Evolutionary conservation across 2,113 vertebrate genomes (phyloP).

Genomic region (Sciurus niger): DNA sequence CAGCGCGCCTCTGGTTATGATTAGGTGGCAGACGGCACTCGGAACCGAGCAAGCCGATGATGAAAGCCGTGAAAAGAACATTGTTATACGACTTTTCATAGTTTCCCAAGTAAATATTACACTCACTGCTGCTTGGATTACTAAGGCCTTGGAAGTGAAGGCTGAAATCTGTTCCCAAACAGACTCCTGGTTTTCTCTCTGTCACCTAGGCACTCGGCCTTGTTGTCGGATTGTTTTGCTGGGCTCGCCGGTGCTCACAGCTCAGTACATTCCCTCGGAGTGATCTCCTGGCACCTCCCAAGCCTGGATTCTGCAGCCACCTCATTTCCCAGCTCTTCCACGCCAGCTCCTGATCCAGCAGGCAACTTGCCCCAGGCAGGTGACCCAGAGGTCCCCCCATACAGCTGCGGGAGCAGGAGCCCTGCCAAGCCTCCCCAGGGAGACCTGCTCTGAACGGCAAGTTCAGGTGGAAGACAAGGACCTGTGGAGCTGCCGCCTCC

Average conservation of each 20-base stretch:
- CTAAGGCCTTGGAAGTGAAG: slow-evolving; percentile 75
- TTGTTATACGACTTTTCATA: slow-evolving; percentile 69
- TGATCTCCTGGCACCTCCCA: background rate
- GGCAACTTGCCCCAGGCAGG: slow-evolving; percentile 64
- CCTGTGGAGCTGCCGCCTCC: background rate
- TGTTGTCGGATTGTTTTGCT: slow-evolving; percentile 80
- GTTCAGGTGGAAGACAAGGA: background rate
- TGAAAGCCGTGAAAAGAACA: slow-evolving; percentile 67
- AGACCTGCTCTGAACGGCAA: background rate
- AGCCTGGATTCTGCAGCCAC: background rate
- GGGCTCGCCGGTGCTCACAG: background rate
- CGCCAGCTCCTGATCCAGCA: background rate
- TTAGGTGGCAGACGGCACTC: slow-evolving; percentile 50
- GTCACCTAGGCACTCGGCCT: slow-evolving; percentile 75
- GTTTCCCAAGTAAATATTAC: slow-evolving; percentile 73
- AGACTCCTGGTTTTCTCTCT: slow-evolving; percentile 54
- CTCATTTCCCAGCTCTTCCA: background rate
- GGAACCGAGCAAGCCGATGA: slow-evolving; percentile 14
- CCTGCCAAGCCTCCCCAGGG: background rate
- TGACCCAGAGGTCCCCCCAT: background rate
- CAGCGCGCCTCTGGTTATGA: background rate
- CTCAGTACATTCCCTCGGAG: slow-evolving; percentile 49
- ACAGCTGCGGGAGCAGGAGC: background rate
- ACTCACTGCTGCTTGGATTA: slow-evolving; percentile 78
- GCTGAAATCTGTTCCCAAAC: slow-evolving; percentile 68